phyloP scores from a whole-genome alignment of 2,113 vertebrate species.

The Mirza zaza region DNA sequence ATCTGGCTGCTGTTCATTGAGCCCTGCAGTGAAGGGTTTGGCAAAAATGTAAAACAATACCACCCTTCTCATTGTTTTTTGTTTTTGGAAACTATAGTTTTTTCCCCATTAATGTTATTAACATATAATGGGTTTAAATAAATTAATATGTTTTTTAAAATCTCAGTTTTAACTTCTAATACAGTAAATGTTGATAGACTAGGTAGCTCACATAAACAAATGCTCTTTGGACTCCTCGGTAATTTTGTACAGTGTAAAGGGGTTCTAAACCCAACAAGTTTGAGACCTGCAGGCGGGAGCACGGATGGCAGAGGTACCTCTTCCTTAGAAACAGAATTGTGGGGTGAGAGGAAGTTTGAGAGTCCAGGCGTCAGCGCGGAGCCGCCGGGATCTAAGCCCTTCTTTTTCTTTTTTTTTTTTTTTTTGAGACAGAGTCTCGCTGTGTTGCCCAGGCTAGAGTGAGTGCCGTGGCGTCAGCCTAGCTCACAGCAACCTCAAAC shows the following conservation, averaged over 20 bases:
- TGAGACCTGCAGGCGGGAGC: neutral
- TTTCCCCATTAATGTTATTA: neutral
- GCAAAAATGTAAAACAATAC: neutral
- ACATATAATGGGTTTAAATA: neutral
- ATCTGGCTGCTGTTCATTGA: neutral
- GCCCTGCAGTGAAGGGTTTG: neutral
- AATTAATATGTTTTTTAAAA: neutral
- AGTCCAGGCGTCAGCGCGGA: neutral
- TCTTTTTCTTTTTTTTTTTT: neutral
- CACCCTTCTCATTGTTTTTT: neutral
- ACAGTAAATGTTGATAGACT: neutral
- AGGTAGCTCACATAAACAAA: neutral
- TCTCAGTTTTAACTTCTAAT: conserved; percentile 16
- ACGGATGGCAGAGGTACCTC: neutral
- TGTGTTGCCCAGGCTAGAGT: too few relatives aligned
- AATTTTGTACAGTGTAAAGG: neutral
- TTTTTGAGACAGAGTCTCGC: too few relatives aligned
- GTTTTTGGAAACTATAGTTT: neutral
- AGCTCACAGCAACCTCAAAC: too few relatives aligned
- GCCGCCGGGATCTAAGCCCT: neutral
- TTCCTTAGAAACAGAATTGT: neutral
- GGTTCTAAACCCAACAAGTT: neutral
- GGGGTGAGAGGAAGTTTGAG: neutral
- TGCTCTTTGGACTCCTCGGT: neutral
- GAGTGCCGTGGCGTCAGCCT: too few relatives aligned